A percentile compares a stretch with the other conserved stretches of the same genome.
Conservation (phyloP, 2,797 vertebrate species). For the Silurus lanzhouensis region DNA sequence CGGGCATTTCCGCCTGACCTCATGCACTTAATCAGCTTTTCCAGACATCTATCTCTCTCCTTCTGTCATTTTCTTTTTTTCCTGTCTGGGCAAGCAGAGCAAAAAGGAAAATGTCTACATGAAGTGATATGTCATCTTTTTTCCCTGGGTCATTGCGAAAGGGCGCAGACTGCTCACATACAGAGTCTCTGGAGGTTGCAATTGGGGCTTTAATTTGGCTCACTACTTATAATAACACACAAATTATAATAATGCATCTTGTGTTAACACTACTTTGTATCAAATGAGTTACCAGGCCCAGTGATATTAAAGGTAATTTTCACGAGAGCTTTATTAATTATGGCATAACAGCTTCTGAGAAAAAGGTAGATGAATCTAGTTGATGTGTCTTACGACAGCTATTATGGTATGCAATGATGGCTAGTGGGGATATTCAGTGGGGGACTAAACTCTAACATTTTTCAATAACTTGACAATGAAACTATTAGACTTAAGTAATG, state of each 20-base stretch:
- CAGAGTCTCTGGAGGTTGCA: not conserved
- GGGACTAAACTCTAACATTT: not conserved
- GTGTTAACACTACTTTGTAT: not conserved
- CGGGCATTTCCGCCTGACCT: constrained; percentile 50
- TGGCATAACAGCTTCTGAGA: not conserved
- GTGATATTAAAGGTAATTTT: not conserved
- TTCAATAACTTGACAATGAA: constrained; percentile 14
- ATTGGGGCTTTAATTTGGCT: constrained; percentile 3
- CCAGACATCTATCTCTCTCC: constrained; percentile 26
- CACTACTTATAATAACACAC: not conserved
- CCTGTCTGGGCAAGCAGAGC: not conserved
- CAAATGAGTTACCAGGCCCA: not conserved
- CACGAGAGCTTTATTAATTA: not conserved
- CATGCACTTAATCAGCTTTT: constrained; percentile 43
- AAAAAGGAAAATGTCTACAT: not conserved
- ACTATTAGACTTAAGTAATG: constrained; percentile 11
- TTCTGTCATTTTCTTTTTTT: constrained; percentile 20
- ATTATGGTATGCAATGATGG: not conserved
- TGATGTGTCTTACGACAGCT: not conserved
- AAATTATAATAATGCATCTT: not conserved
- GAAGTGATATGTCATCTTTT: constrained; percentile 20
- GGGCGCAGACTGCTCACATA: not conserved
- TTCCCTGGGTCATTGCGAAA: not conserved
- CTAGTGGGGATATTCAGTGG: not conserved
- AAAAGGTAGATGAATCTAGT: not conserved